A percentile compares a stretch with the other conserved stretches of the same genome.
Conservation (phyloP, 2,888 invertebrate genomes). For the Mythimna loreyi region DNA sequence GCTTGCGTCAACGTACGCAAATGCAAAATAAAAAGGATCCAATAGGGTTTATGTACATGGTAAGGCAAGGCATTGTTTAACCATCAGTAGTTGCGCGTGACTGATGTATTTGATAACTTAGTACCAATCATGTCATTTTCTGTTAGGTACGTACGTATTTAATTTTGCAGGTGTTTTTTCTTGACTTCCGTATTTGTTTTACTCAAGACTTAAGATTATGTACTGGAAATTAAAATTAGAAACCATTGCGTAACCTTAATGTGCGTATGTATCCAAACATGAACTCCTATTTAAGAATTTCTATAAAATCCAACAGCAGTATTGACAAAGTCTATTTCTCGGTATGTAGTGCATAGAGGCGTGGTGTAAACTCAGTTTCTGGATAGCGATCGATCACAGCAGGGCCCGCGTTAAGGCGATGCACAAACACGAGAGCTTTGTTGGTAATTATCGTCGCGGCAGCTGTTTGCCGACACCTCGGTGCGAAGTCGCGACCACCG, state of each 20-base stretch:
- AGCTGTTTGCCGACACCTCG: conserved; percentile 87
- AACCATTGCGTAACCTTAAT: background rate
- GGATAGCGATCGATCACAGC: conserved; percentile 71
- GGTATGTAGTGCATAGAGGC: conserved; percentile 65
- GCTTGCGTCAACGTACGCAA: background rate
- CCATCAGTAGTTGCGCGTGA: background rate
- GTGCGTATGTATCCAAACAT: conserved; percentile 3
- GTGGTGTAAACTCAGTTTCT: conserved; percentile 71
- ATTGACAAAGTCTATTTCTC: conserved; percentile 62
- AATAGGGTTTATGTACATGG: no score
- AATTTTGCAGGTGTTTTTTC: background rate
- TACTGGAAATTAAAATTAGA: no score
- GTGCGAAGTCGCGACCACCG: conserved; percentile 91
- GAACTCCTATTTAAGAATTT: conserved; percentile 23
- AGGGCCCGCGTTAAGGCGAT: conserved; percentile 79
- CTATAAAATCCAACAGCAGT: conserved; percentile 41
- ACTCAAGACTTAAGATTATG: background rate
- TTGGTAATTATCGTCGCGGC: conserved; percentile 87
- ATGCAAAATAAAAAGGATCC: no score
- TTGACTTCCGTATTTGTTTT: background rate
- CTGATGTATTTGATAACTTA: conserved; percentile 16
- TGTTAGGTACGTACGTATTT: background rate
- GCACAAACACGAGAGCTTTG: conserved; percentile 84
- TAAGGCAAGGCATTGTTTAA: conserved; percentile 8
- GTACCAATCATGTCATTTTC: conserved; percentile 4